phyloP scores from a whole-genome alignment of 2,888 invertebrate species.

The Stomorhina lunata region DNA sequence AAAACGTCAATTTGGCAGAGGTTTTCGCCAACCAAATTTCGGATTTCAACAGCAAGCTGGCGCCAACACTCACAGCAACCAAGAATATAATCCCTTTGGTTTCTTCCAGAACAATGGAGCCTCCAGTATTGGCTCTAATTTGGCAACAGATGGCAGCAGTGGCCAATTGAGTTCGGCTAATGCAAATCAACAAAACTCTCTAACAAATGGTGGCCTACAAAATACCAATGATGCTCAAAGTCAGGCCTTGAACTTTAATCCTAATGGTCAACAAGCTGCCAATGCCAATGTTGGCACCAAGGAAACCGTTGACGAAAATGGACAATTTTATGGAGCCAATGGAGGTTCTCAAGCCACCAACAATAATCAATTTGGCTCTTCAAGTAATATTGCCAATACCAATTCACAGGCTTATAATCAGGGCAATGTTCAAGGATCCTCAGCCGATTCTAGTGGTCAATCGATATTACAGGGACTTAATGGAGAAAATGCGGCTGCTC shows the following conservation, averaged over 20 bases:
- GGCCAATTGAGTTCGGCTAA: constrained; percentile 78
- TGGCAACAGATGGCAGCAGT: constrained; percentile 74
- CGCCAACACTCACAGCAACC: constrained; percentile 74
- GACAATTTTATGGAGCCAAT: constrained; percentile 71
- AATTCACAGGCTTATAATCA: constrained; percentile 71
- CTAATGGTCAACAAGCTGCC: constrained; percentile 73
- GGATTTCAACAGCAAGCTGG: constrained; percentile 75
- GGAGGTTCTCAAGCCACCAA: constrained; percentile 73
- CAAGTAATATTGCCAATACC: constrained; percentile 75
- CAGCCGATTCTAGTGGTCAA: constrained; percentile 75
- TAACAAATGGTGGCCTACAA: constrained; percentile 68
- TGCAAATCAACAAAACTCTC: constrained; percentile 73
- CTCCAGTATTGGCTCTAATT: constrained; percentile 77
- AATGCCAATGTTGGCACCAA: constrained; percentile 76
- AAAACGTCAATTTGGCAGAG: too few relatives aligned
- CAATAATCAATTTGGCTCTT: constrained; percentile 72
- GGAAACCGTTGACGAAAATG: constrained; percentile 67
- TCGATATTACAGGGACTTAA: constrained; percentile 73
- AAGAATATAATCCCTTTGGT: constrained; percentile 67
- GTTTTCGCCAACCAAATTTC: constrained; percentile 69
- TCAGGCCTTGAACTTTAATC: constrained; percentile 75
- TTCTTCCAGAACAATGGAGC: constrained; percentile 72
- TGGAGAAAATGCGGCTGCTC: constrained; percentile 71
- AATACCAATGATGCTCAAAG: constrained; percentile 75
- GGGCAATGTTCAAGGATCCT: constrained; percentile 69